Evolutionary conservation across 2,113 vertebrate species (phyloP).

Genomic region (Panthera leo): DNA sequence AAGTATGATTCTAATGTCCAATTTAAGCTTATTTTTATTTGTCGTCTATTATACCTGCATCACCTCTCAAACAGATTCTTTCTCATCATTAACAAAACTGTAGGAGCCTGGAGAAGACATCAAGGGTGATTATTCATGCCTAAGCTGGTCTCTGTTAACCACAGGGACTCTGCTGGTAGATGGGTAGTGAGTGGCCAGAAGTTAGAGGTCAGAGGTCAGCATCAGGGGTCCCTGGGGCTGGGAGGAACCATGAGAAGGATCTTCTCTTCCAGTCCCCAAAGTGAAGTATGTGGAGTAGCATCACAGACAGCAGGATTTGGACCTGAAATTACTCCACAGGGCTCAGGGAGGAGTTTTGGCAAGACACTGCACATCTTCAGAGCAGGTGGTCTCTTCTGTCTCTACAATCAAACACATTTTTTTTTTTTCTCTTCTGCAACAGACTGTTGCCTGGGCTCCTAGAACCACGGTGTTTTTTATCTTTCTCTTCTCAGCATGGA

Average conservation of each 20-base stretch:
- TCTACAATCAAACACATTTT: background rate
- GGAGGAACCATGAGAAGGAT: background rate
- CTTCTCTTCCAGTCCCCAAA: background rate
- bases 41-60: background rate
- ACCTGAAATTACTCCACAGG: background rate
- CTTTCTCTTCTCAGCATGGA: background rate
- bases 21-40: background rate
- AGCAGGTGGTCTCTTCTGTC: background rate
- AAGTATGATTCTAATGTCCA: background rate
- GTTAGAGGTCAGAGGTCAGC: background rate
- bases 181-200: background rate
- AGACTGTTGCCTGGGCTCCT: background rate
- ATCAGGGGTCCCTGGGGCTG: too few species aligned
- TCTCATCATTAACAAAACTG: background rate
- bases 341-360: background rate
- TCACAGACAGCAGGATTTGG: background rate
- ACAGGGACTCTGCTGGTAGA: background rate
- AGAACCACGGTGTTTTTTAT: background rate
- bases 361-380: background rate
- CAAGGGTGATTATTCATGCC: background rate
- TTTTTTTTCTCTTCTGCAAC: background rate
- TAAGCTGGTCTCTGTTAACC: background rate
- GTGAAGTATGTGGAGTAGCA: background rate
- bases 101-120: background rate
- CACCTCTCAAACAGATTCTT: background rate